Evolutionary conservation across 2,797 vertebrate genomes (phyloP).

Genomic region (Triplophysa bombifrons): DNA sequence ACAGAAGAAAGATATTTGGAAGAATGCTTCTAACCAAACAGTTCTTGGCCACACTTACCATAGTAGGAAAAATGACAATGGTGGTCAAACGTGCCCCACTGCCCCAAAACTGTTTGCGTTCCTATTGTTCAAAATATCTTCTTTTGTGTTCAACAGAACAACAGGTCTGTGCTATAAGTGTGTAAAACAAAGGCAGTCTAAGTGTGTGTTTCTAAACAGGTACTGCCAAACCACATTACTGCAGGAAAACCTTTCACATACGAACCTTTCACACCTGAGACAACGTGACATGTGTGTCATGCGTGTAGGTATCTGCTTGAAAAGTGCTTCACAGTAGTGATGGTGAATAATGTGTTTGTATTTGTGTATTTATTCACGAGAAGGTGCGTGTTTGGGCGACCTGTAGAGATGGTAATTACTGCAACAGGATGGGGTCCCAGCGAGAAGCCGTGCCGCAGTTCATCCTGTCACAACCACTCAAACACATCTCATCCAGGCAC

Average conservation of each 20-base stretch:
- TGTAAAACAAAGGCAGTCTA: background rate
- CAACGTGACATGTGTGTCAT: slow-evolving; percentile 14
- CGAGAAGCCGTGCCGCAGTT: slow-evolving; percentile 53
- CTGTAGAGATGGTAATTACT: slow-evolving; percentile 66
- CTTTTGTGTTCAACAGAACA: too few relatives aligned
- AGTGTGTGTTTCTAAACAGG: background rate
- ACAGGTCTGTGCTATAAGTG: background rate
- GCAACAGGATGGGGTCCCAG: slow-evolving; percentile 61
- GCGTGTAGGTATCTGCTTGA: background rate
- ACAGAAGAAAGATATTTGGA: too few relatives aligned
- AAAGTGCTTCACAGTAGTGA: slow-evolving; percentile 24
- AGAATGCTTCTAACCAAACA: too few relatives aligned
- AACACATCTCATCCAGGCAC: slow-evolving; percentile 31
- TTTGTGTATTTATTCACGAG: slow-evolving; percentile 42
- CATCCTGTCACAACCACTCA: slow-evolving; percentile 62
- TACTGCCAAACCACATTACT: background rate
- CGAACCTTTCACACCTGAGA: slow-evolving; percentile 10
- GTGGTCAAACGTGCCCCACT: too few relatives aligned
- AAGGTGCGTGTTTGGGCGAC: slow-evolving; percentile 39
- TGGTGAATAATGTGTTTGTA: slow-evolving; percentile 24
- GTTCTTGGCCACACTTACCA: too few relatives aligned
- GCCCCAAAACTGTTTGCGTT: too few relatives aligned
- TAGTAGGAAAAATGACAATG: too few relatives aligned
- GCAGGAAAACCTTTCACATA: background rate
- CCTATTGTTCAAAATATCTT: too few relatives aligned